Conservation (phyloP, 2,797 vertebrate genomes). For the Sebastes baramenuke region DNA sequence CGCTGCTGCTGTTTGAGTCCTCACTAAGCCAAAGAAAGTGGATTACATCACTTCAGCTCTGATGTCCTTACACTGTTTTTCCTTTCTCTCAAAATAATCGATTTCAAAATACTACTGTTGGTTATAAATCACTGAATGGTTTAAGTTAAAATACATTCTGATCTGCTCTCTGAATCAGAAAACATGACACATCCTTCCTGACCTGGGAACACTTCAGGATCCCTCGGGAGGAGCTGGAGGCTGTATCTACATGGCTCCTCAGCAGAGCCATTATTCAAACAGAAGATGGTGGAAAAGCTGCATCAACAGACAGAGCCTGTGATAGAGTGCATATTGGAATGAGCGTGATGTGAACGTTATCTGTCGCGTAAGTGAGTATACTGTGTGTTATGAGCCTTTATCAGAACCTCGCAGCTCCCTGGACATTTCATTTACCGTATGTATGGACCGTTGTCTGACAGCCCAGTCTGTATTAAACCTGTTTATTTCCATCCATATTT, state of each 20-base stretch:
- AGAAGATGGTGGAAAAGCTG: neutral
- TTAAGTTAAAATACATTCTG: too few relatives aligned
- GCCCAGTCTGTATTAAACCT: constrained; percentile 4
- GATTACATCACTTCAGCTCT: too few relatives aligned
- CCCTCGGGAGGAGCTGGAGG: too few relatives aligned
- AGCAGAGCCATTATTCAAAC: constrained; percentile 6
- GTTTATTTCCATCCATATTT: constrained; percentile 11
- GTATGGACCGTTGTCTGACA: constrained; percentile 5
- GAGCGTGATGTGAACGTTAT: neutral
- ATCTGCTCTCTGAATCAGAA: too few relatives aligned
- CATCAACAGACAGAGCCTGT: neutral
- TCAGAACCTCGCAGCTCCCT: constrained; percentile 1
- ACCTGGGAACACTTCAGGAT: too few relatives aligned
- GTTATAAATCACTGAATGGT: too few relatives aligned
- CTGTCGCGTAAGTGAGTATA: neutral
- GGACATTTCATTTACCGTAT: constrained; percentile 18
- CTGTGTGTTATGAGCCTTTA: neutral
- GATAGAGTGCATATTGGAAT: neutral
- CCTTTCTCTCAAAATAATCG: too few relatives aligned
- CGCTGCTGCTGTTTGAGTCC: too few relatives aligned
- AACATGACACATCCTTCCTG: too few relatives aligned
- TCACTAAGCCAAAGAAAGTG: too few relatives aligned
- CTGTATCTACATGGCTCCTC: neutral
- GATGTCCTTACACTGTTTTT: too few relatives aligned
- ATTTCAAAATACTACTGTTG: too few relatives aligned